Evolutionary conservation across 2,113 vertebrate species (phyloP), one percentile per base, ranked within the genome.

Genomic region (Gorsachius goisagi): DNA sequence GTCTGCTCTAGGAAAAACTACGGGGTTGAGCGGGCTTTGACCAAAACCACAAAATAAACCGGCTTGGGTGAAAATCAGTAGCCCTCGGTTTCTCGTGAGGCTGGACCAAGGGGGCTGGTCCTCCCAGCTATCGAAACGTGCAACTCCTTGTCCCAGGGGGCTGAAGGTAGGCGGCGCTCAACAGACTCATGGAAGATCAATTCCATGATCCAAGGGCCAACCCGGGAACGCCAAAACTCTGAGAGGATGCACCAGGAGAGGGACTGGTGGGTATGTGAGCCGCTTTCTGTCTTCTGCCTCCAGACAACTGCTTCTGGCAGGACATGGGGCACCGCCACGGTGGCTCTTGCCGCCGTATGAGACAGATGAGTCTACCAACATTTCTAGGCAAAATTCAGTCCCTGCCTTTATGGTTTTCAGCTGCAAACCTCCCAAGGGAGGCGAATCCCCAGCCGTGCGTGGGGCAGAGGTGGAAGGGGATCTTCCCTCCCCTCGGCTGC

Each of bases 11-110:
- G 93, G 77, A 85, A 41, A 28, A 78, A 73, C 87, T 32, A 7
- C 1, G 60, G 64, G 77, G 30, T 30, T 21, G 22, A 9, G 18
- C 11, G 37, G 59, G 8, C 81, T 27, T 12, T 17, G 26, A 30
- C 28, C 7, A 16, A 24, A 79, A 72, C 28, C 53, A 56, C 69
- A 56, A 26, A 64, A 82, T 44, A 7, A 72, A 68, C 8, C 0
- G 0, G 6, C 12, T 59, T 4, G 23, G 2, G 2, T 2, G 41
- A 24, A 35, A 63, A 33, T 3, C 3, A 4, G 47, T 2, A 41
- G 64, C 45, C n/a, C 49, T 59, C 14, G 2, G n/a, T 9, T 35
- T 18, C 26, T 10, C 11, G 3, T 0, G 3, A 60, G 78, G 80
- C 26, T 73, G 53, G 80, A 56, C 76, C 0, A 2, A 23, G 7